These are phyloP conservation scores for Agrotis clavis DNA, from an alignment of 2,888 invertebrate species.

Conservation along the genomic window DNA sequence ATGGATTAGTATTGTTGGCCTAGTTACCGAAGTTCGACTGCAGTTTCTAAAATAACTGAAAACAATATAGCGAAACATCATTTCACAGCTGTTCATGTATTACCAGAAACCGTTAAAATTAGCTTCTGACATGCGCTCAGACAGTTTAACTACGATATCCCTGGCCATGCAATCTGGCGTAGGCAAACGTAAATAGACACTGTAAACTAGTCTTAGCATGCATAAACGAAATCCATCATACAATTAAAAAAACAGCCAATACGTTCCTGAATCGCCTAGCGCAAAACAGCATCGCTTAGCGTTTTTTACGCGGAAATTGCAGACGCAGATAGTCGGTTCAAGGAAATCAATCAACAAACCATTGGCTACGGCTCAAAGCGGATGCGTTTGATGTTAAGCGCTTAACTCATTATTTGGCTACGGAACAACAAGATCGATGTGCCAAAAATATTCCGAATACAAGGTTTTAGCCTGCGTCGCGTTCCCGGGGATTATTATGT, in stretches of 20 bases:
- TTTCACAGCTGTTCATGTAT: not conserved
- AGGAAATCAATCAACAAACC: constrained; percentile 77
- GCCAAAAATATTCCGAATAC: constrained; percentile 72
- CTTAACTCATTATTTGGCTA: constrained; percentile 80
- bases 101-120: not conserved
- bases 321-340: constrained; percentile 53
- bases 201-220: not conserved
- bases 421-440: constrained; percentile 75
- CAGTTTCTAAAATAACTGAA: constrained; percentile 8
- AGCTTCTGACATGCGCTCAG: not conserved
- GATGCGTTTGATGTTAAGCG: constrained; percentile 78
- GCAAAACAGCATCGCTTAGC: constrained; percentile 21
- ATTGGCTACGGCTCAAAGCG: constrained; percentile 77
- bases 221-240: not conserved
- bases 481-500: constrained; percentile 35
- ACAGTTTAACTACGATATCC: not conserved
- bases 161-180: not conserved
- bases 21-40: constrained; percentile 7
- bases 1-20: not conserved
- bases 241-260: not conserved
- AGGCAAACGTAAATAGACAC: not conserved
- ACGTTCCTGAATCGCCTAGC: constrained; percentile 10
- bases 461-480: constrained; percentile 32
- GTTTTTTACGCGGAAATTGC: constrained; percentile 63
- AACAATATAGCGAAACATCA: not conserved